Conservation (phyloP, 2,888 invertebrate genomes). For the Athetis lepigone region DNA sequence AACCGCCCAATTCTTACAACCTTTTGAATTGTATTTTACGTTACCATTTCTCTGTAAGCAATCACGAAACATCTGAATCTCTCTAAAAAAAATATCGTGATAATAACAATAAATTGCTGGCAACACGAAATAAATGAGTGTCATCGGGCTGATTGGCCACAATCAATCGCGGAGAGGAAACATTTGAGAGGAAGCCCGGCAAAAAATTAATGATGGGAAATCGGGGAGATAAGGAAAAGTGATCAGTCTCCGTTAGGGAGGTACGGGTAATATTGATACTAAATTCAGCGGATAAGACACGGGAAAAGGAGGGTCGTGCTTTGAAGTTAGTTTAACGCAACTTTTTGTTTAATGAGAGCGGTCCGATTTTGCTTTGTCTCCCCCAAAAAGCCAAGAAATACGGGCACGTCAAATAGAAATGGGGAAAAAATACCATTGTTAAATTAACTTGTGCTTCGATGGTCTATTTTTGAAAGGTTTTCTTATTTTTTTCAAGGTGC, state of each 20-base stretch:
- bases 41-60: neutral
- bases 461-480: too few relatives aligned
- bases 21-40: too few relatives aligned
- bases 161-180: slow-evolving; percentile 77
- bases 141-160: slow-evolving; percentile 78
- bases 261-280: slow-evolving; percentile 75
- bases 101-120: slow-evolving; percentile 69
- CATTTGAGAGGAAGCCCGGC: slow-evolving; percentile 68
- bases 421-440: neutral
- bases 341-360: slow-evolving; percentile 57
- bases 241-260: slow-evolving; percentile 66
- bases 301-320: slow-evolving; percentile 54
- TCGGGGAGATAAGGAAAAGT: slow-evolving; percentile 76
- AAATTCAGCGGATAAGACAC: slow-evolving; percentile 67
- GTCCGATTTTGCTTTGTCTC: slow-evolving; percentile 30
- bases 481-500: too few relatives aligned
- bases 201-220: slow-evolving; percentile 85
- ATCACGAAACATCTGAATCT: slow-evolving; percentile 7
- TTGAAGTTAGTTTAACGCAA: slow-evolving; percentile 54
- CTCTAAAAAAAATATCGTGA: slow-evolving; percentile 35
- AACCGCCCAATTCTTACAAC: too few relatives aligned
- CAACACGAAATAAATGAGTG: slow-evolving; percentile 72
- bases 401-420: slow-evolving; percentile 24
- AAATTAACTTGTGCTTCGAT: too few relatives aligned
- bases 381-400: slow-evolving; percentile 14